Evolutionary conservation across 2,888 invertebrate genomes (phyloP), one percentile per base, ranked within the genome.

Genomic region (Lasius fuliginosus): DNA sequence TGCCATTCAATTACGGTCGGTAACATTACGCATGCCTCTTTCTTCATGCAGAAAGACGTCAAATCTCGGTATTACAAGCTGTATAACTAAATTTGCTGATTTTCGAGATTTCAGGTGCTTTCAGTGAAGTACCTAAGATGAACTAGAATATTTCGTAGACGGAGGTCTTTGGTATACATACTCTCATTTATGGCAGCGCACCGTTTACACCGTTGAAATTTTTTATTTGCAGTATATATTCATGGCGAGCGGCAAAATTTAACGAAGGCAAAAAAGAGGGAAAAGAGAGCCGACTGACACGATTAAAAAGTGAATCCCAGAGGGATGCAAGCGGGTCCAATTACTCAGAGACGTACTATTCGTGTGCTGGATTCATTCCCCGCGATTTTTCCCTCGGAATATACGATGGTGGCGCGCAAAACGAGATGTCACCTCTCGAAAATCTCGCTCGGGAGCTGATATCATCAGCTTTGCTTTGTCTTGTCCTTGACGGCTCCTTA

Each of bases 281-380:
- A 69, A 53, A 83, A 85, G 85, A 88, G 75, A 82, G 73, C 67
- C 82, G 86, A 77, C 86, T 84, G 87, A 88, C 88, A 82, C 89
- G 89, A 90, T 90, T 88, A 90, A 90, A 89, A 88, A 86, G 88
- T 82, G 86, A 85, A 77, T 82, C 87, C 85, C 86, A 71, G 71
- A 82, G 86, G 83, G 85, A 86, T 81, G 73, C 83, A 79, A 82
- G 86, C 86, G 85, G 85, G 87, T 91, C 88, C 89, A 91, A 91
- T 91, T 90, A 91, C 89, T 90, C 86, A 86, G 87, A 86, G 88
- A 88, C 83, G 82, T 85, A 86, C 82, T 62, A 83, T 86, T 69
- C 87, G 74, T 76, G 68, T 68, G 46, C 71, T 81, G 86, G 83
- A 86, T 87, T 88, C 84, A 65, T 84, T 87, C 81, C 62, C 67